Percentiles rank a stretch among this genome's conserved stretches.
These are phyloP conservation scores for Teleogryllus oceanicus DNA, from an alignment of 2,888 invertebrate genomes.

Conservation along the genomic window DNA sequence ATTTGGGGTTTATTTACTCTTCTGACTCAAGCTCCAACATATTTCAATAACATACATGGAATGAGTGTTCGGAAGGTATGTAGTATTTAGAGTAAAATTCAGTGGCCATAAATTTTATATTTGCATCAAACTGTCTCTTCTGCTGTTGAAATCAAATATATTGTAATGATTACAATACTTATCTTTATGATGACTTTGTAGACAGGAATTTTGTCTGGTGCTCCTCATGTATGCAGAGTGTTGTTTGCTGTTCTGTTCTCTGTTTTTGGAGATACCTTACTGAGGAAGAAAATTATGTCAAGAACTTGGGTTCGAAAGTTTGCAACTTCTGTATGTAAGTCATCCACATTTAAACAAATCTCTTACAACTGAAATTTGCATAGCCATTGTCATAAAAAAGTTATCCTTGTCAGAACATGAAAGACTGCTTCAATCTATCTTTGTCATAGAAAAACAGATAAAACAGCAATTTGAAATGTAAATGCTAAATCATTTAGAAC, in stretches of 20 bases:
- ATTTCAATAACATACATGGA: conserved; percentile 65
- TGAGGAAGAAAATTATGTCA: conserved; percentile 56
- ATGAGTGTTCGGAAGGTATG: conserved; percentile 64
- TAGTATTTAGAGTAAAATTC: conserved; percentile 27
- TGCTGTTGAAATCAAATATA: background rate
- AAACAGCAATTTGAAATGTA: too few species aligned
- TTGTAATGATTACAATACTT: too few species aligned
- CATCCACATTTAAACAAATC: background rate
- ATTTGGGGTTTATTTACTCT: conserved; percentile 68
- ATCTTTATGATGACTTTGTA: conserved; percentile 41
- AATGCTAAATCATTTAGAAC: background rate
- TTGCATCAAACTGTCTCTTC: background rate
- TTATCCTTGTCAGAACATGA: too few species aligned
- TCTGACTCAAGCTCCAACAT: conserved; percentile 67
- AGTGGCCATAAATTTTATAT: background rate
- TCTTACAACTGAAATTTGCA: background rate
- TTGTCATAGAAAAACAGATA: too few species aligned
- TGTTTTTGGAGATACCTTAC: conserved; percentile 56
- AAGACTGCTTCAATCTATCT: too few species aligned
- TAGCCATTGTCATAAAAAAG: background rate
- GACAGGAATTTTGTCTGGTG: conserved; percentile 62
- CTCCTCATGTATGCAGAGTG: conserved; percentile 60
- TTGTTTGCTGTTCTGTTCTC: conserved; percentile 58
- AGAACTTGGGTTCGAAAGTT: conserved; percentile 62
- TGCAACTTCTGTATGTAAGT: conserved; percentile 58